Evolutionary conservation across 1,140 invertebrate species (phyloP).

Genomic region (Drosophila ogumai): DNA sequence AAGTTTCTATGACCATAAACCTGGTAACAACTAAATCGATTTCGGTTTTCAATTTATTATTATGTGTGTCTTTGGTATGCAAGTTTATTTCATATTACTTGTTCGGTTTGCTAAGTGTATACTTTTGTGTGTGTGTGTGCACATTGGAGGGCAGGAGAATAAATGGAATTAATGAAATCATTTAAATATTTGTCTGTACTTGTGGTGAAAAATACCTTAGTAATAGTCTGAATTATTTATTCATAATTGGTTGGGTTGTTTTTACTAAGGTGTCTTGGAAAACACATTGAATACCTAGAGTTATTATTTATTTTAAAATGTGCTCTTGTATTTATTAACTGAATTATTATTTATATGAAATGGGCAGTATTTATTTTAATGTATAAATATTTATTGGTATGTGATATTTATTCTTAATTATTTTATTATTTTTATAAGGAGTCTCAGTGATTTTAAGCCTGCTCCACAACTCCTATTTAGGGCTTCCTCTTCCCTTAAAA

Average conservation of each 20-base stretch:
- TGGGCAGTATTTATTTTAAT: not conserved
- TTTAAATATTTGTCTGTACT: constrained; percentile 7
- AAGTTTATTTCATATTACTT: constrained; percentile 27
- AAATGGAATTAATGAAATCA: constrained; percentile 12
- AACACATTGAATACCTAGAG: not conserved
- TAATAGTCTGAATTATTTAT: constrained; percentile 7
- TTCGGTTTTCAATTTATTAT: constrained; percentile 53
- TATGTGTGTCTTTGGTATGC: constrained; percentile 37
- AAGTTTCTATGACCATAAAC: constrained; percentile 44
- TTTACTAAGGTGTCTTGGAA: not conserved
- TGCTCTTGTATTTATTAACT: not conserved
- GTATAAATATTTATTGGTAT: not conserved
- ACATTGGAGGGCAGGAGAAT: not conserved
- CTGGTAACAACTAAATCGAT: constrained; percentile 54
- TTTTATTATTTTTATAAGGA: not conserved
- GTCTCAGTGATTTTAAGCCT: not conserved
- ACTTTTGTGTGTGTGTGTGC: not conserved
- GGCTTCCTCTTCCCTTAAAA: not conserved
- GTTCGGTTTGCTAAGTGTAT: constrained; percentile 9
- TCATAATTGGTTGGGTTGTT: not conserved
- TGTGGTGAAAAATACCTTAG: constrained; percentile 7
- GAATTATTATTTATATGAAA: not conserved
- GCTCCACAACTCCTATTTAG: not conserved
- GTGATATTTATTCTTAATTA: too few species aligned
- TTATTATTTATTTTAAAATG: not conserved